phyloP scores from a whole-genome alignment of 2,888 invertebrate genomes.

The Drosophila ezoana region DNA sequence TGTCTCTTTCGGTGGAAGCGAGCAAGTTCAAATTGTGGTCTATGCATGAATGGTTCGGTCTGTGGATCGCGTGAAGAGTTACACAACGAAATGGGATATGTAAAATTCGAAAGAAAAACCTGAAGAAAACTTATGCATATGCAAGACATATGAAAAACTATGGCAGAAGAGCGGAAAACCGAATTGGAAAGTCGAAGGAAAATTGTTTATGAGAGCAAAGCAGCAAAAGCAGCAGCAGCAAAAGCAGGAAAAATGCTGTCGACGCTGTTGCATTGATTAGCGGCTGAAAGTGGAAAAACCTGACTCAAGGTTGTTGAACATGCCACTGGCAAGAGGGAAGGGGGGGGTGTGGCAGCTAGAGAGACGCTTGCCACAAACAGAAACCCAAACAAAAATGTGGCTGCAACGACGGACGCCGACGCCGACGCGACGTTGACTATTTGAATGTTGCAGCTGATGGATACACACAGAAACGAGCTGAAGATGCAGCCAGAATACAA shows the following conservation, averaged over 20 bases:
- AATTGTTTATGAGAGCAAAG: conserved; percentile 53
- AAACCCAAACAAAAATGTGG: conserved; percentile 58
- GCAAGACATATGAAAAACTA: conserved; percentile 41
- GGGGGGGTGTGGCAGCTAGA: neutral
- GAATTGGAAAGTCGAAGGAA: conserved; percentile 74
- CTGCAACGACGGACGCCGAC: conserved; percentile 51
- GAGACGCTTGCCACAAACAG: conserved; percentile 29
- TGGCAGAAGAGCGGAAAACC: conserved; percentile 53
- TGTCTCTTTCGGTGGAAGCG: neutral
- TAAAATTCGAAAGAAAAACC: conserved; percentile 17
- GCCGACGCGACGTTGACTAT: conserved; percentile 58
- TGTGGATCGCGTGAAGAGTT: conserved; percentile 73
- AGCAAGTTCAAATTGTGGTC: conserved; percentile 56
- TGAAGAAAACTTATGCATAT: conserved; percentile 47
- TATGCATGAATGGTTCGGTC: conserved; percentile 66
- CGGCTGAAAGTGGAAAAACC: conserved; percentile 81
- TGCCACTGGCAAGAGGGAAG: conserved; percentile 45
- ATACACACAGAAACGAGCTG: conserved; percentile 60
- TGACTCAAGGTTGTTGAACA: conserved; percentile 82
- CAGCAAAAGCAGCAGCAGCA: conserved; percentile 18
- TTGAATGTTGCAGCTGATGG: conserved; percentile 79
- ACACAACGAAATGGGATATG: conserved; percentile 53
- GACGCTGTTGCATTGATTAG: conserved; percentile 72
- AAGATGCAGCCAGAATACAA: conserved; percentile 32
- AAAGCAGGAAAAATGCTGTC: conserved; percentile 64